phyloP scores from a whole-genome alignment of 2,113 vertebrate species.

The Rutilus rutilus region DNA sequence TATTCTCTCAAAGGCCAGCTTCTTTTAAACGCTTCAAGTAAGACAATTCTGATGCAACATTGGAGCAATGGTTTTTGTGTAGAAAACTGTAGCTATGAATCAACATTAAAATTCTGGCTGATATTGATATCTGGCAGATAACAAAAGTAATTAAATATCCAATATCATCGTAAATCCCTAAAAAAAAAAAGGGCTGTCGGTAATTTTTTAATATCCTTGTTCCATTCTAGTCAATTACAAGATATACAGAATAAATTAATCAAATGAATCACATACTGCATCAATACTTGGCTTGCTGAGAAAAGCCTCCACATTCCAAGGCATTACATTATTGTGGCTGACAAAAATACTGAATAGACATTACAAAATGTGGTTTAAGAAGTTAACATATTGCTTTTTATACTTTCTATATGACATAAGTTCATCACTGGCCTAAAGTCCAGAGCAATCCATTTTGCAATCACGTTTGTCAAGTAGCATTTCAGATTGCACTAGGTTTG shows the following conservation, averaged over 20 bases:
- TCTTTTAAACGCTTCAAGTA: not conserved
- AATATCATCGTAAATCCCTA: not conserved
- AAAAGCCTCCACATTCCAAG: no score
- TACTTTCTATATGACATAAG: not conserved
- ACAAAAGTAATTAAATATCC: not conserved
- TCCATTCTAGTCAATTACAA: no score
- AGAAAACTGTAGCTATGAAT: not conserved
- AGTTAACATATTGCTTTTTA: not conserved
- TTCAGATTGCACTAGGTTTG: not conserved
- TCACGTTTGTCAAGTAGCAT: not conserved
- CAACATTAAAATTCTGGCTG: not conserved
- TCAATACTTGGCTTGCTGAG: not conserved
- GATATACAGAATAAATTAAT: not conserved
- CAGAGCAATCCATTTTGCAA: not conserved
- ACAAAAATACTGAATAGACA: not conserved
- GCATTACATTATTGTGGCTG: not conserved
- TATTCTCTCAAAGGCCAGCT: not conserved
- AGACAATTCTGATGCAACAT: not conserved
- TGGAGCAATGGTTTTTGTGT: not conserved
- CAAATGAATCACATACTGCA: not conserved
- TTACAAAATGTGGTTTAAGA: not conserved
- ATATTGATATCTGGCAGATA: not conserved
- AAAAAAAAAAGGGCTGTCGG: not conserved
- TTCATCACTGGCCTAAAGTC: not conserved
- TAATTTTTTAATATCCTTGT: no score